Conservation (phyloP, 1,140 invertebrate species). For the Cydia strobilella region DNA sequence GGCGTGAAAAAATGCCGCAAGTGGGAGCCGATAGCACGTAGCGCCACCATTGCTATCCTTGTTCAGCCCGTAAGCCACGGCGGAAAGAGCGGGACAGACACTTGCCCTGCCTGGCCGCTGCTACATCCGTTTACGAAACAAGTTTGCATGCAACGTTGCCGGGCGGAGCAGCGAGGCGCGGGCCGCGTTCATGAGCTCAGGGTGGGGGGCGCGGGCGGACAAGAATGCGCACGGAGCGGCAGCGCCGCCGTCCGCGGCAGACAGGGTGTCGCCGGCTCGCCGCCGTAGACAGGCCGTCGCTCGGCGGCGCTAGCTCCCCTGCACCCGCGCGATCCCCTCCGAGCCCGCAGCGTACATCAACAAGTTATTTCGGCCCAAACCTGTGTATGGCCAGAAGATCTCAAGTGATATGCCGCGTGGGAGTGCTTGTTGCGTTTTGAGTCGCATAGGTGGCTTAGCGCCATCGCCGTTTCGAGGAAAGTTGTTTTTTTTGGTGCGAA, state of each 20-base stretch:
- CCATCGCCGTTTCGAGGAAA: conserved; percentile 79
- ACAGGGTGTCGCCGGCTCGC: conserved; percentile 93
- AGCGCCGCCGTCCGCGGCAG: conserved; percentile 89
- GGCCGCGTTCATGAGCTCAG: conserved; percentile 62
- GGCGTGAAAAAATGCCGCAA: conserved; percentile 80
- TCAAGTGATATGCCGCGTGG: conserved; percentile 45
- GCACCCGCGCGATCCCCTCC: conserved; percentile 57
- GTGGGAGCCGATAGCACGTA: conserved; percentile 79
- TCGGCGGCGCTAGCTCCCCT: conserved; percentile 75
- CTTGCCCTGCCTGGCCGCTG: conserved; percentile 70
- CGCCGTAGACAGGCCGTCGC: conserved; percentile 88
- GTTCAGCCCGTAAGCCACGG: conserved; percentile 40
- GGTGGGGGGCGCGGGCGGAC: conserved; percentile 73
- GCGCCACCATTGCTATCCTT: conserved; percentile 72
- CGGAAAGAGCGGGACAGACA: conserved; percentile 50
- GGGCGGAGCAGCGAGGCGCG: conserved; percentile 51
- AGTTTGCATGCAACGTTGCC: conserved; percentile 82
- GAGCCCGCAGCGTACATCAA: conserved; percentile 70
- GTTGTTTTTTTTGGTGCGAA: conserved; percentile 76
- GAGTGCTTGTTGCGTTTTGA: conserved; percentile 57
- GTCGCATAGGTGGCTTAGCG: conserved; percentile 60
- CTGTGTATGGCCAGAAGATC: conserved; percentile 57
- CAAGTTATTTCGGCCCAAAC: conserved; percentile 75
- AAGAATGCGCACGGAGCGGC: conserved; percentile 82
- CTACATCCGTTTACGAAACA: conserved; percentile 85